Evolutionary conservation across 2,888 invertebrate genomes (phyloP).

Genomic region (Acleris holmiana): DNA sequence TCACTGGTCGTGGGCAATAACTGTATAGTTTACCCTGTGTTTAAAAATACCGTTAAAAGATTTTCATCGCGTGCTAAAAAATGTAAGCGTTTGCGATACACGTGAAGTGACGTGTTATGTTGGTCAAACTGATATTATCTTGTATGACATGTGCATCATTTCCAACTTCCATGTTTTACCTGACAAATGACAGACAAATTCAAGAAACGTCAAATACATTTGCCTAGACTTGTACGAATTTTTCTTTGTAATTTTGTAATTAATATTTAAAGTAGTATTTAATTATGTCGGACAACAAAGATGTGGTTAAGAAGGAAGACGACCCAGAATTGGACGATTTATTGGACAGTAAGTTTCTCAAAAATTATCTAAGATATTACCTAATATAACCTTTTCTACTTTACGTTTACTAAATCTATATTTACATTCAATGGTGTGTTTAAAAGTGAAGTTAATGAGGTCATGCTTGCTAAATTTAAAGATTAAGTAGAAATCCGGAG

Average conservation of each 20-base stretch:
- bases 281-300: constrained; percentile 75
- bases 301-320: constrained; percentile 64
- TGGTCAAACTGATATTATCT: no score
- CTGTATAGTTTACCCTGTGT: no score
- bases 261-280: constrained; percentile 30
- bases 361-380: constrained; percentile 49
- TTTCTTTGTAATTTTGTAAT: constrained; percentile 41
- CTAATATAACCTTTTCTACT: constrained; percentile 60
- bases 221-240: constrained; percentile 28
- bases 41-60: no score
- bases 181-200: background rate
- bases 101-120: no score
- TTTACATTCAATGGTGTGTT: background rate
- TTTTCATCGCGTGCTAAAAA: no score
- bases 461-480: background rate
- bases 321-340: constrained; percentile 90
- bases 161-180: background rate
- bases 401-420: constrained; percentile 9
- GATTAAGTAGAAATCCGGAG: no score
- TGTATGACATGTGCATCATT: background rate
- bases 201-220: constrained; percentile 35
- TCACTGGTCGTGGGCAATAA: no score
- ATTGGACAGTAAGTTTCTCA: constrained; percentile 87
- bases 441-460: background rate
- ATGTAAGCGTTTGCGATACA: no score